Evolutionary conservation across 2,888 invertebrate genomes (phyloP).

Genomic region (Spilarctia lutea): DNA sequence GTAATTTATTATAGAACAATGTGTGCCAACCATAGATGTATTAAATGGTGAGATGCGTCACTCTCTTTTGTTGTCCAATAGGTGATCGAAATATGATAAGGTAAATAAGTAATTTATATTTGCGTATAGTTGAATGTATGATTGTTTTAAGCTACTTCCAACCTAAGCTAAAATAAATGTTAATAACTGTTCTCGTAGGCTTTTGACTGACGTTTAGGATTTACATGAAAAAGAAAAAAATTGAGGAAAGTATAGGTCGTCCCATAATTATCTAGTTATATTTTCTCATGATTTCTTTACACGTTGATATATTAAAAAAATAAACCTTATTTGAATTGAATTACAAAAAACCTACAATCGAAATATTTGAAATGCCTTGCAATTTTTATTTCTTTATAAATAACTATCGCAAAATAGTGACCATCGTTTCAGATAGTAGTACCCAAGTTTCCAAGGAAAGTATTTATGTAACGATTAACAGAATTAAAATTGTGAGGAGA

Average conservation of each 20-base stretch:
- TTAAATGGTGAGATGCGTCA: conserved; percentile 48
- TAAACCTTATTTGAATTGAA: too few relatives aligned
- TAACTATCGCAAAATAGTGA: conserved; percentile 28
- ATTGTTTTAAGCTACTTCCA: not conserved
- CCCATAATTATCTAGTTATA: not conserved
- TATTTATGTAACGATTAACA: conserved; percentile 46
- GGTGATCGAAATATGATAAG: conserved; percentile 18
- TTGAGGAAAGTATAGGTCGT: not conserved
- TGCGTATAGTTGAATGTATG: conserved; percentile 4
- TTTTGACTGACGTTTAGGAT: not conserved
- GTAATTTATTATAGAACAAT: conserved; percentile 53
- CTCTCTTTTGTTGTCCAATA: conserved; percentile 25
- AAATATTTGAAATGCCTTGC: too few relatives aligned
- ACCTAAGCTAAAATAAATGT: conserved; percentile 6
- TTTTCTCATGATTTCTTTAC: too few relatives aligned
- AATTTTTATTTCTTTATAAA: conserved; percentile 29
- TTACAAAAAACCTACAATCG: too few relatives aligned
- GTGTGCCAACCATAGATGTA: conserved; percentile 41
- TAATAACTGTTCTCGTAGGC: conserved; percentile 4
- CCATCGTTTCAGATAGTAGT: conserved; percentile 33
- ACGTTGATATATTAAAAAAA: too few relatives aligned
- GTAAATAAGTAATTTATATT: conserved; percentile 37
- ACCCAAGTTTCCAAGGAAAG: conserved; percentile 47
- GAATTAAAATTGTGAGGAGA: conserved; percentile 28
- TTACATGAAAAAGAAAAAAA: not conserved